Evolutionary conservation across 2,113 vertebrate species (phyloP).

Genomic region (Mirza zaza): DNA sequence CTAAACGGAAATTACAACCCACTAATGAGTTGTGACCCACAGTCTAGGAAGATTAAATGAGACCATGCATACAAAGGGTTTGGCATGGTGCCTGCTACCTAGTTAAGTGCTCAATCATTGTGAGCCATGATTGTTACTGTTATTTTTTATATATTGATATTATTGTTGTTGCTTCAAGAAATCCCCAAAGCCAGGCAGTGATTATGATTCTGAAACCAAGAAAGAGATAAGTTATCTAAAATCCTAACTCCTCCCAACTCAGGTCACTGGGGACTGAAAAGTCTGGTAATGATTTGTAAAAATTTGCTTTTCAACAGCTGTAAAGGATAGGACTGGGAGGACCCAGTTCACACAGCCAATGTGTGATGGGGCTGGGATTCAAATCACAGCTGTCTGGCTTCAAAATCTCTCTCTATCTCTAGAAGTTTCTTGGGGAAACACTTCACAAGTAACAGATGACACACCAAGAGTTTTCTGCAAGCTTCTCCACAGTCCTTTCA

Average conservation of each 20-base stretch:
- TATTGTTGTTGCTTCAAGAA: background rate
- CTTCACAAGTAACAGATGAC: background rate
- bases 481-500: background rate
- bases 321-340: background rate
- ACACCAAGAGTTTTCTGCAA: background rate
- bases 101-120: too few relatives aligned
- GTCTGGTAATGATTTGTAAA: background rate
- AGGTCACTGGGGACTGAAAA: background rate
- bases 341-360: background rate
- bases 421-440: background rate
- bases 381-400: background rate
- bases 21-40: background rate
- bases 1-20: background rate
- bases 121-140: background rate
- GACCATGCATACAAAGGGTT: background rate
- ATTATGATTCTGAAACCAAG: background rate
- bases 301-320: background rate
- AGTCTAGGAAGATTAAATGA: background rate
- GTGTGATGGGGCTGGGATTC: background rate
- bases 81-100: background rate
- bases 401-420: background rate
- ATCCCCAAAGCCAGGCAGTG: background rate
- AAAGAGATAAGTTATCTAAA: background rate
- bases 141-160: background rate
- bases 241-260: background rate